Base-by-base conservation (phyloP, 64 coral and sea anemone genomes). In the Cladopsammia gracilis region DNA sequence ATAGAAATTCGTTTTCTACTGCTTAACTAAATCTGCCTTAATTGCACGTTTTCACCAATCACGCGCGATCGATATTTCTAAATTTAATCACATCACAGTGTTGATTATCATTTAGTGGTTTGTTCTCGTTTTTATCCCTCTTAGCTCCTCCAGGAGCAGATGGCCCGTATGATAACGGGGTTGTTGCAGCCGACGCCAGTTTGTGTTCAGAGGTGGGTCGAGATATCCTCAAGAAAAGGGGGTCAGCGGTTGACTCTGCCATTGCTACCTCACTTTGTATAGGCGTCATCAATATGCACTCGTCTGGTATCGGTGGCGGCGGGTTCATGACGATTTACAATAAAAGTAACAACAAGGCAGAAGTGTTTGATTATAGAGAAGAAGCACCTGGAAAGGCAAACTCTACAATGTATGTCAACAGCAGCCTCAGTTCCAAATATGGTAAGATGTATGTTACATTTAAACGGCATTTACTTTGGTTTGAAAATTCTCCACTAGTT, bases 201-300 rank as follows among this genome's bases (percentile, higher is more conserved):
- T 50, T 20, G 10, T 99, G 97, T 59, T 99, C 97, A 51, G 83
- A 94, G 62, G 82, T 99, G 18, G 97, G 97, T 1, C 66, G 91
- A 6, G 94, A 96, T 48, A 94, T 99, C 22, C 76, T 99, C 24
- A 94, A 94, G 64, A 87, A 89, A 76, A 98, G 95, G 13, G 97
- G 97, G 6, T 94, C 91, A 12, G 97, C 97, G 12, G 94, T 99
- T 62, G 97, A 99, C 69, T 83, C 97, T 25, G 85, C 94, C 15
- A 65, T 99, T 24, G 94, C 97, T 10, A 71, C 79, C 13, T 5
- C 96, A 10, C 90, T 99, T 71, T 99, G 97, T 94, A 71, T 99
- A 58, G 97, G 97, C 9, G 60, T 99, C 62, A 78, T 96, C 56
- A 99, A 99, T 78, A 96, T 99, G 91, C 97, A 99, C 72, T 99